A percentile compares a stretch with the other conserved stretches of the same genome.
These are phyloP conservation scores for Cinclus mexicanus DNA, from an alignment of 2,113 vertebrate species.

Conservation along the genomic window DNA sequence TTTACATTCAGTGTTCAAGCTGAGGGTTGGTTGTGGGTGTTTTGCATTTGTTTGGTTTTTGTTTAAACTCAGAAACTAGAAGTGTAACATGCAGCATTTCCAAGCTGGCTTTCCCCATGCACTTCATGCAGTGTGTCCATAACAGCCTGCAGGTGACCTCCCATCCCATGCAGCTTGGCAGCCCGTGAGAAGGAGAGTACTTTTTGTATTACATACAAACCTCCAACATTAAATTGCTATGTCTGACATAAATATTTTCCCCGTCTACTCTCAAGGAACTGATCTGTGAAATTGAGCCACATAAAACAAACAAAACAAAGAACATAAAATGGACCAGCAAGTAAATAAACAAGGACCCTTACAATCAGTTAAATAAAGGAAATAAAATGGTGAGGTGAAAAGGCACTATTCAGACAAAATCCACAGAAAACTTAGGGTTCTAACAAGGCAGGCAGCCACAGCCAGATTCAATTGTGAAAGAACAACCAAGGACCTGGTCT, in stretches of 20 bases:
- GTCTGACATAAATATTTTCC: constrained; percentile 99
- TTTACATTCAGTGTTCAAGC: neutral
- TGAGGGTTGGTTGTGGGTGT: neutral
- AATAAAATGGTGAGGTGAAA: constrained; percentile 45
- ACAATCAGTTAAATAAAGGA: constrained; percentile 42
- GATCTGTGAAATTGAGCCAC: constrained; percentile 89
- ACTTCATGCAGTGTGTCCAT: constrained; percentile 76
- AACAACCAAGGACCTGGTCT: constrained; percentile 69
- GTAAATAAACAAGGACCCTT: constrained; percentile 35
- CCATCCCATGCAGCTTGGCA: constrained; percentile 80
- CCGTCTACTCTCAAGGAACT: constrained; percentile 95
- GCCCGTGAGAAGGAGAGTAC: constrained; percentile 76
- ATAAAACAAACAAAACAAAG: constrained; percentile 8
- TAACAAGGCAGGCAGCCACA: constrained; percentile 51
- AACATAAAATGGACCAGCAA: constrained; percentile 62
- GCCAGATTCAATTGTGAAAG: constrained; percentile 20
- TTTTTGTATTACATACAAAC: constrained; percentile 88
- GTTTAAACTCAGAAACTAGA: constrained; percentile 1
- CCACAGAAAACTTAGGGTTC: constrained; percentile 3
- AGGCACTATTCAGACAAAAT: constrained; percentile 38
- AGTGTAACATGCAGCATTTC: constrained; percentile 70
- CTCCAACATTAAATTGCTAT: constrained; percentile 99
- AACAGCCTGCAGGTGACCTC: constrained; percentile 87
- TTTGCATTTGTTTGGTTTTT: neutral
- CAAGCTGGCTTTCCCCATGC: constrained; percentile 71